Base-by-base conservation (phyloP, 1,140 invertebrate species). In the Anadara kagoshimensis region DNA sequence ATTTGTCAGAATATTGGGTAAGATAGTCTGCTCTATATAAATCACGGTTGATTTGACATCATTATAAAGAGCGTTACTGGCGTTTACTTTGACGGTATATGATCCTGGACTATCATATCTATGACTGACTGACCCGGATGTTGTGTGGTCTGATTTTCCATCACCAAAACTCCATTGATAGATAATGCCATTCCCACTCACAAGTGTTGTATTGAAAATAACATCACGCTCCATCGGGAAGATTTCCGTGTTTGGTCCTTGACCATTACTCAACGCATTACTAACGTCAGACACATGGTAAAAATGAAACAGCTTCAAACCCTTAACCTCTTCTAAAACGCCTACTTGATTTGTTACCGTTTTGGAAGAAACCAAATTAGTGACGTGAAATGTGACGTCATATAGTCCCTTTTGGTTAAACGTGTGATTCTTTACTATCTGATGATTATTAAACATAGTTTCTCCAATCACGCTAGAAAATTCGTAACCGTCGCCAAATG, bases 151-250 rank as follows among this genome's bases (percentile, higher is more conserved):
- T 10, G 43, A 16, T 26, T 14, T 66, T n/a, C 73, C 75, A 41
- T 77, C 66, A 2, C 77, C 78, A 20, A 80, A 80, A 7, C 59
- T 41, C 82, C 76, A 82, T 24, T 12, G 41, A 54, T 79, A 83
- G 5, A 49, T 78, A 12, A 83, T 45, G 53, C 74, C 64, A 58
- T 81, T 80, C 10, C 82, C 82, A 36, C 58, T 76, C 8, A 49
- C 56, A 12, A 78, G 51, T 18, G 64, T 61, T 14, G 75, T 47
- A n/a, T 69, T 49, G 43, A 83, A 73, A 26, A 64, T 73, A 8
- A 80, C 44, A 54, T 74, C 29, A 12, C 81, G 58, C 49, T 80
- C 81, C 8, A 80, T 44, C 7, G 81, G 78, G 41, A 75, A 83
- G 3, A 75, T 67, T 43, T 74, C 67, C 41, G 43, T 47, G 3